Conservation (phyloP, 2,888 invertebrate genomes). For the Caradrina kadenii region DNA sequence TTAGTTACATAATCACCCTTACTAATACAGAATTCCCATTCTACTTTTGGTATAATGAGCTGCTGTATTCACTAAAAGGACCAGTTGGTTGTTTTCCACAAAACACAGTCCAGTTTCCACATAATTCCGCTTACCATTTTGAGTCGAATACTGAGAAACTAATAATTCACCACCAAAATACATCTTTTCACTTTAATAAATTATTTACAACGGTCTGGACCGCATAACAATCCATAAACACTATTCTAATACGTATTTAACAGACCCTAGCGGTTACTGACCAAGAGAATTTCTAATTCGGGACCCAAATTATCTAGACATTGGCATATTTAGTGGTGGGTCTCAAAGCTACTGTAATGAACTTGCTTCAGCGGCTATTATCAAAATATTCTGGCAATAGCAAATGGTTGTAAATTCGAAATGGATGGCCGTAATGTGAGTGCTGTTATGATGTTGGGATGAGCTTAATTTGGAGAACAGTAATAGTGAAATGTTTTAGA, state of each 20-base stretch:
- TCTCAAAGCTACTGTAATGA: slow-evolving; percentile 35
- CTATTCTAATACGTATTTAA: slow-evolving; percentile 46
- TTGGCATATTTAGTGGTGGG: slow-evolving; percentile 55
- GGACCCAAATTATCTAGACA: slow-evolving; percentile 52
- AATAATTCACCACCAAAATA: slow-evolving; percentile 14
- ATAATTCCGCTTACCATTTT: neutral
- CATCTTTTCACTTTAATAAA: slow-evolving; percentile 26
- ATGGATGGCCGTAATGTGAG: slow-evolving; percentile 5
- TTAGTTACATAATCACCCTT: neutral
- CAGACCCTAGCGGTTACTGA: slow-evolving; percentile 48
- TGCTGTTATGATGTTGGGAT: neutral
- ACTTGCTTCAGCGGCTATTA: slow-evolving; percentile 30
- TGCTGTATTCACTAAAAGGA: neutral
- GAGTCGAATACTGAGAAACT: neutral
- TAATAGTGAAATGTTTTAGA: neutral
- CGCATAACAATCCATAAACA: slow-evolving; percentile 30
- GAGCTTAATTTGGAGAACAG: neutral
- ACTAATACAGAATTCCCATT: neutral
- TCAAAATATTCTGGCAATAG: slow-evolving; percentile 36
- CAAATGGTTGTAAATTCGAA: slow-evolving; percentile 15
- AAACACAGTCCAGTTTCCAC: neutral
- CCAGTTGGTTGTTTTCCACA: too few species aligned
- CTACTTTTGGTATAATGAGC: neutral
- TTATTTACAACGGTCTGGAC: slow-evolving; percentile 37
- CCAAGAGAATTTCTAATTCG: slow-evolving; percentile 59